Conservation (phyloP, 1,140 invertebrate genomes). For the Macrocentrus cingulum region DNA sequence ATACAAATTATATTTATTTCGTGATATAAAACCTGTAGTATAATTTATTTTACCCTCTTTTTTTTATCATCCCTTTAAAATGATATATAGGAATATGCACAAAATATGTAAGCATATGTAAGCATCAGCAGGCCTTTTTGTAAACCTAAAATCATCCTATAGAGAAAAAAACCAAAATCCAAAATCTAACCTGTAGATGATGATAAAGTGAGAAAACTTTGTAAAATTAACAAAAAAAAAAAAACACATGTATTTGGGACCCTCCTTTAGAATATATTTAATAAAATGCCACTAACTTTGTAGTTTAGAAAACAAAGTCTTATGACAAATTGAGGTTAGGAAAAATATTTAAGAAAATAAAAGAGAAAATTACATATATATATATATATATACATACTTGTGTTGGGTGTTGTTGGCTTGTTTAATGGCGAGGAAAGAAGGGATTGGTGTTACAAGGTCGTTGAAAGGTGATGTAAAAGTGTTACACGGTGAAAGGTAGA, state of each 20-base stretch:
- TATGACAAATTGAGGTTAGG: too few species aligned
- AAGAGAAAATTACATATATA: too few species aligned
- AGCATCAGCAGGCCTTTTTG: conserved; percentile 17
- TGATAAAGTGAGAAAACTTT: background rate
- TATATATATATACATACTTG: too few species aligned
- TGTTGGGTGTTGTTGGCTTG: too few species aligned
- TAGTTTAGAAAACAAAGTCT: too few species aligned
- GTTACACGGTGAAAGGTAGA: conserved; percentile 16
- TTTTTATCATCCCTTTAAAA: too few species aligned
- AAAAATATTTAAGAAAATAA: too few species aligned
- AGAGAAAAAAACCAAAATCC: background rate
- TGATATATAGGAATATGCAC: background rate
- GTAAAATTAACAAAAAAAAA: conserved; percentile 5
- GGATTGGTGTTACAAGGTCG: conserved; percentile 25
- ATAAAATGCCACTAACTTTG: too few species aligned
- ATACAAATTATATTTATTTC: conserved; percentile 16
- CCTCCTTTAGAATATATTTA: conserved; percentile 22
- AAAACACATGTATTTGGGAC: conserved; percentile 27
- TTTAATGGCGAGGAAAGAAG: too few species aligned
- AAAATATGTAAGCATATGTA: conserved; percentile 8
- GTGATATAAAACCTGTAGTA: too few species aligned
- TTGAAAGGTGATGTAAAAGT: conserved; percentile 15
- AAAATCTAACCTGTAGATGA: conserved; percentile 14
- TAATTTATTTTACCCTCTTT: too few species aligned
- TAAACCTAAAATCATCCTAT: conserved; percentile 17